These are phyloP conservation scores for Nanorana parkeri DNA, from an alignment of 2,113 vertebrate species.

Conservation along the genomic window DNA sequence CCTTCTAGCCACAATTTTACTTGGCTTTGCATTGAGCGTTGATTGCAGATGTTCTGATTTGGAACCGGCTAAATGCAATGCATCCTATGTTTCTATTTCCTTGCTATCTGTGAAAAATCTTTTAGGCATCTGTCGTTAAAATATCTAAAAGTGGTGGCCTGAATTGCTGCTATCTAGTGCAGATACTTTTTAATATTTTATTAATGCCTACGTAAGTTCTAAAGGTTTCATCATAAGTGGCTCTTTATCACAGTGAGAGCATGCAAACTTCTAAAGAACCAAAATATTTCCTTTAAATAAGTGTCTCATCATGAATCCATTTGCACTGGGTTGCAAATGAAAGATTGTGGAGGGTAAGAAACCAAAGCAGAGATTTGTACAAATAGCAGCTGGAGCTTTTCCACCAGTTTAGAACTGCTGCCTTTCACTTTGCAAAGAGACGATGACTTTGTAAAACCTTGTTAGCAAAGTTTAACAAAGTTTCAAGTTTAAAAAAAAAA, in stretches of 20 bases:
- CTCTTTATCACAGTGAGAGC: conserved; percentile 5
- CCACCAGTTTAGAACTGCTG: not conserved
- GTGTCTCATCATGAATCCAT: not conserved
- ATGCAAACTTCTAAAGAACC: not conserved
- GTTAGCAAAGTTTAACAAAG: not conserved
- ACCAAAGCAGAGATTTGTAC: conserved; percentile 13
- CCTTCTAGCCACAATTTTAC: too few relatives aligned
- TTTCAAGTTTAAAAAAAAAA: too few relatives aligned
- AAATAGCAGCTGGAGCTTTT: not conserved
- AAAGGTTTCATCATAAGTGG: conserved; percentile 6
- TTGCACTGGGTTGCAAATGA: conserved; percentile 18
- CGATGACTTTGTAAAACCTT: not conserved
- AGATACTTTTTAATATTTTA: not conserved
- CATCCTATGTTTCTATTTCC: not conserved
- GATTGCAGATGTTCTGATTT: not conserved
- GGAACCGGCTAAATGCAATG: not conserved
- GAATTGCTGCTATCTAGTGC: not conserved
- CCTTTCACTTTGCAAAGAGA: not conserved
- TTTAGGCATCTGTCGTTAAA: not conserved
- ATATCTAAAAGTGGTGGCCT: not conserved
- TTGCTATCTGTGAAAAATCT: conserved; percentile 11
- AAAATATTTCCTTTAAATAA: conserved; percentile 4
- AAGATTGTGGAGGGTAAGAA: conserved; percentile 19
- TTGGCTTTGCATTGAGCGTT: not conserved
- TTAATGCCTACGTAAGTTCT: not conserved